Evolutionary conservation across 1,140 invertebrate genomes (phyloP), one percentile per base, ranked within the genome.

Genomic region (Microplitis mediator): DNA sequence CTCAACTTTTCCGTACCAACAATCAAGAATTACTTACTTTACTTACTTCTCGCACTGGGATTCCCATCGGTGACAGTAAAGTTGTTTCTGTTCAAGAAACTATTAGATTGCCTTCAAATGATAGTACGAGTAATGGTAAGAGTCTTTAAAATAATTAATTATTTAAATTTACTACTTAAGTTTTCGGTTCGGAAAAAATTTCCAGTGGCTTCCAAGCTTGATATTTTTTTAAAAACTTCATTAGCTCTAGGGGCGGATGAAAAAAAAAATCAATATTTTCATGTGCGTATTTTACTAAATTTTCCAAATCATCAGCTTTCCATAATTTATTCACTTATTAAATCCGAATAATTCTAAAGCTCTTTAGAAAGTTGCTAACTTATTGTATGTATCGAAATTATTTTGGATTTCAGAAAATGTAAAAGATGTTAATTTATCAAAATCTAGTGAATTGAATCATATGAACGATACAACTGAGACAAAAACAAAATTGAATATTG

Each of bases 1-100:
- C 91, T 62, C 90, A 93, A 71, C 79, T 97, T 3, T 82, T 97
- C 0, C 90, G 91, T 64, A 89, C 89, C 72, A 90, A 91, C 8
- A 90, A 89, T 16, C 86, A 89, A n/a, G 83, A 89, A 6, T 85
- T 95, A 5, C 83, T 91, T 34, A 75, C 82, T 9, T 85, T 90
- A 34, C 83, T 97, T 8, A 77, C 91, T 16, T 88, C 89, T 70
- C 79, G 88, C 72, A 79, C 89, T 78, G 90, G 90, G 60, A 88
- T 91, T 77, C 88, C 73, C 68, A 11, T 6, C 6, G 56, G 39
- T 16, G 86, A 80, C 78, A 88, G 77, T 79, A 88, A 73, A 82
- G 88, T 81, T 76, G 79, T 70, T 67, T 73, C 72, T 23, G 77
- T 81, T 74, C 79, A 84, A 77, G 35, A 31, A 52, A 67, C 58